Percentiles rank a stretch among this genome's conserved stretches.
phyloP scores from a whole-genome alignment of 2,113 vertebrate species.

The Ifrita kowaldi region DNA sequence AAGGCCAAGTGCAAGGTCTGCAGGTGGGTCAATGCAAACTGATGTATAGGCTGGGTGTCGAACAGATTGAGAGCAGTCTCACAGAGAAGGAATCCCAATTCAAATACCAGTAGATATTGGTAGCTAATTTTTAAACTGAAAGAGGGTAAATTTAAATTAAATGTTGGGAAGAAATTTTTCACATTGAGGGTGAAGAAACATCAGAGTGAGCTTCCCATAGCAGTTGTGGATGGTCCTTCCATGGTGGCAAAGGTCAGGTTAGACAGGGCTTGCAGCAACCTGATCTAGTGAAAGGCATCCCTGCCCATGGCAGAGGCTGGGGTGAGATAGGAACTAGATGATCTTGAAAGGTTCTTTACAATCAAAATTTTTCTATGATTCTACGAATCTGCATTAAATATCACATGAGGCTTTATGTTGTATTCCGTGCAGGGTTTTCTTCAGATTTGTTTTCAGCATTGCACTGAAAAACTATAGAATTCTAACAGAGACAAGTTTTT shows the following conservation, averaged over 20 bases:
- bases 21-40: neutral
- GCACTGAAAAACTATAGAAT: neutral
- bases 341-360: neutral
- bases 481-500: neutral
- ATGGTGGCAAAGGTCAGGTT: neutral
- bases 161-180: neutral
- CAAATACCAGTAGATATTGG: neutral
- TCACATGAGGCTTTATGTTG: neutral
- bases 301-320: neutral
- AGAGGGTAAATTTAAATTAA: neutral
- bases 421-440: neutral
- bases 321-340: neutral
- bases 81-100: neutral
- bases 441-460: neutral
- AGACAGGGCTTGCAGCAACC: neutral
- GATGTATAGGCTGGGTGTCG: neutral
- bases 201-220: neutral
- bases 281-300: neutral
- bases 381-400: neutral
- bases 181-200: neutral
- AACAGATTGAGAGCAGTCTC: neutral
- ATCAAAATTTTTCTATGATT: neutral
- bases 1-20: neutral
- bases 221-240: neutral
- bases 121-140: neutral